Conservation (phyloP, 2,797 vertebrate genomes). For the Melanotaenia boesemani region DNA sequence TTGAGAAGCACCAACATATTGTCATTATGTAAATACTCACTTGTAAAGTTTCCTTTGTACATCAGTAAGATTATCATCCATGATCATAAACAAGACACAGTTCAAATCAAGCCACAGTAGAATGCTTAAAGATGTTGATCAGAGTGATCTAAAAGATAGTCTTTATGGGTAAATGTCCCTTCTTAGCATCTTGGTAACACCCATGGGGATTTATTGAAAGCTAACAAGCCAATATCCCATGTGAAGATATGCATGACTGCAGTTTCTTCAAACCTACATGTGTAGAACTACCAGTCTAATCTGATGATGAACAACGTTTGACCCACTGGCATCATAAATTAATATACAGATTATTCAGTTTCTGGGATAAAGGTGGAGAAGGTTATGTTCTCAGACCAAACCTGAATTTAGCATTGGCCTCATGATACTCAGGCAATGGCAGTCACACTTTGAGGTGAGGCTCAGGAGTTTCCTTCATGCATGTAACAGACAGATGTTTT, state of each 20-base stretch:
- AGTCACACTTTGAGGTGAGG: background rate
- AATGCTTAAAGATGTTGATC: constrained; percentile 17
- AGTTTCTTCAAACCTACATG: background rate
- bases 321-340: background rate
- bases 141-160: background rate
- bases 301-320: background rate
- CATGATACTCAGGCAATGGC: background rate
- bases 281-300: background rate
- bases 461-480: no score
- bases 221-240: background rate
- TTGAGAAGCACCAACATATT: constrained; percentile 22
- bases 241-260: background rate
- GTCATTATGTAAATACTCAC: background rate
- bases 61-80: constrained; percentile 17
- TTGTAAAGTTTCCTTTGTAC: constrained; percentile 1
- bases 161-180: background rate
- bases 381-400: background rate
- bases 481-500: no score
- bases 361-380: background rate
- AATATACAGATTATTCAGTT: background rate
- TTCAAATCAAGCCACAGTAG: constrained; percentile 18
- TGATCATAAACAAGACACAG: constrained; percentile 12
- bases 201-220: background rate
- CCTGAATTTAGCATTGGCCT: background rate
- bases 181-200: background rate